Evolutionary conservation across 2,797 vertebrate genomes (phyloP), one percentile per base, ranked within the genome.

Genomic region (Chelon labrosus): DNA sequence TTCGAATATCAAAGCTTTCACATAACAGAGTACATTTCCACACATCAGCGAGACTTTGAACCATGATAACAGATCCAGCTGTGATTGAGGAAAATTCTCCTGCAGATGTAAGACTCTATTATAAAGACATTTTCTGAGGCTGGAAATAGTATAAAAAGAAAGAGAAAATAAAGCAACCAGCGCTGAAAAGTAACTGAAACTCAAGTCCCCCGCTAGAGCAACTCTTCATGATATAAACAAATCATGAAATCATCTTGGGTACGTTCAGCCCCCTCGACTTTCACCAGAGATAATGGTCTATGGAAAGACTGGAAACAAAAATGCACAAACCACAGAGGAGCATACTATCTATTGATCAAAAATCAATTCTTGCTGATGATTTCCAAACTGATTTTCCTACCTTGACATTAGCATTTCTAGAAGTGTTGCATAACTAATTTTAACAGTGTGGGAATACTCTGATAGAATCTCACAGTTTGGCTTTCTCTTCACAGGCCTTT

Each of bases 1-100:
- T 37, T 61, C 8, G 77, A 79, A 93, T 94, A 91, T 93, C 91
- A 93, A 90, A 89, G 90, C 77, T 79, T 87, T 89, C 70, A 80
- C 75, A 86, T 82, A 90, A 68, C 76, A 64, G n/a, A 70, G 79
- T 56, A 75, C 67, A 82, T 85, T 87, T 89, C 74, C 68, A 83
- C 73, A 86, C 66, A 73, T 70, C 67, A 56, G 71, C 62, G 66
- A 79, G 71, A 73, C 56, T 75, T 85, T 62, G 66, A 75, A 71
- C 27, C 31, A 47, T 31, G 11, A 79, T 57, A 79, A 73, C 39
- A 57, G 37, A 51, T 14, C 64, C 2, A 0, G 27, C 49, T 67
- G 51, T 75, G 77, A 80, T 55, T 72, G 39, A 67, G 51, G 16
- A 42, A 25, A 0, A 9, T 27, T 46, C 64, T 70, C 37, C 12